Conservation (phyloP, 2,888 invertebrate species). For the Criorhina ranunculi region DNA sequence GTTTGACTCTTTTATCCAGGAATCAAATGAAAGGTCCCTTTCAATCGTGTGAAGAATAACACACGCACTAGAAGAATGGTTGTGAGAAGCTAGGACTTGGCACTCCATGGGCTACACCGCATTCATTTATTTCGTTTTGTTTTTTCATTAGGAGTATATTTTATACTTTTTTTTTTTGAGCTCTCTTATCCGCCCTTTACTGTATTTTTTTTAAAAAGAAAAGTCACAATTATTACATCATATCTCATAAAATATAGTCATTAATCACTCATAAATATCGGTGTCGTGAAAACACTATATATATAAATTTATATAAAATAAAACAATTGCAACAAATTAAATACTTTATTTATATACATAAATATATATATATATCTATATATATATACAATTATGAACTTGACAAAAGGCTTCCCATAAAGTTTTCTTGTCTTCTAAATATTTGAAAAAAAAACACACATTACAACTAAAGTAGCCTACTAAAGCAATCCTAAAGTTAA, state of each 20-base stretch:
- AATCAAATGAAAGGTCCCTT: too few relatives aligned
- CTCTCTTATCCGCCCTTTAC: constrained; percentile 2
- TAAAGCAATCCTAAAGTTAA: constrained; percentile 76
- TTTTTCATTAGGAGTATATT: not conserved
- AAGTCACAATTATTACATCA: constrained; percentile 67
- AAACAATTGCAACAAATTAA: constrained; percentile 52
- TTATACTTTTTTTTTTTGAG: constrained; percentile 2
- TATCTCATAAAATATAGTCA: constrained; percentile 71
- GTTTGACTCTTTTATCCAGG: too few relatives aligned
- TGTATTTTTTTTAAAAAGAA: constrained; percentile 47
- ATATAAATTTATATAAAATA: constrained; percentile 30
- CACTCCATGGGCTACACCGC: too few relatives aligned
- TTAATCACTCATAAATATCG: constrained; percentile 69
- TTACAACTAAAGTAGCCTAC: constrained; percentile 74
- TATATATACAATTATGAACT: constrained; percentile 63
- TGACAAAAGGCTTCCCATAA: constrained; percentile 71
- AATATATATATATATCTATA: constrained; percentile 33
- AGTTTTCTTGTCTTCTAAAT: constrained; percentile 73
- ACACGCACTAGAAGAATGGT: too few relatives aligned
- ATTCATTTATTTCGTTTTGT: too few relatives aligned
- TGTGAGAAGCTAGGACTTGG: too few relatives aligned
- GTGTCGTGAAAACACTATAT: constrained; percentile 67
- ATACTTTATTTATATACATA: constrained; percentile 68
- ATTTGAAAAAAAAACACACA: constrained; percentile 32
- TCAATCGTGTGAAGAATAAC: too few relatives aligned